Base-by-base conservation (phyloP, 2,797 vertebrate species). In the Apodemus agrarius region DNA sequence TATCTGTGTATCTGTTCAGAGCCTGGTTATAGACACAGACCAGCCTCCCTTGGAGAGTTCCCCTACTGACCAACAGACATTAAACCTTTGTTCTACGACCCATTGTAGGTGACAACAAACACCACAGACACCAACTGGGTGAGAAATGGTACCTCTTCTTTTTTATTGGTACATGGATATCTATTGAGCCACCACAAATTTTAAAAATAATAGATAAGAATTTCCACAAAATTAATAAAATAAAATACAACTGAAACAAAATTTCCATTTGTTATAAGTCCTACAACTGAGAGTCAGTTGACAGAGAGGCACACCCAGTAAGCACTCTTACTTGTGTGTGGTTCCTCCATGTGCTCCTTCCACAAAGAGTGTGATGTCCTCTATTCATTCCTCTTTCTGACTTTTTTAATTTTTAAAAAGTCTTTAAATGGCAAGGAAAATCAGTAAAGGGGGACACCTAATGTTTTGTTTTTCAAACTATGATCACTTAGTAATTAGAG, bases 381-480 rank as follows among this genome's bases (percentile, higher is more conserved):
- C 34, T 76, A 87, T 78, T 94, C 7, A 83, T 81, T 94, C 4
- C 16, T 95, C 46, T 82, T 82, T n/a, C n/a, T 81, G 11, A 67
- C 16, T 76, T 29, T 16, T 88, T 91, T 89, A 72, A 59, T 37
- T 72, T 37, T 72, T 69, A 92, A 34, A 43, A 49, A 67, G 6
- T 92, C 40, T 94, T 69, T 49, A 17, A 43, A 52, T 34, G 95
- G 19, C 49, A 81, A 46, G 82, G 34, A 67, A 94, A 83, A 52
- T 65, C 46, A 75, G 6, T 89, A 81, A 65, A 91, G 16, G 31
- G 59, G 17, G 63, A 37, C 31, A 31, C 1, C 31, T 24, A 49
- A 61, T 37, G 1, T 67, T 86, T 90, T 57, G 46, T 69, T 89
- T 93, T 74, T 86, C 16, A 93, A 61, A 91, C 82, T 83, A 89